These are phyloP conservation scores for Ashinkailepas kermadecensis DNA, from an alignment of 2,888 invertebrate genomes.

Conservation along the genomic window DNA sequence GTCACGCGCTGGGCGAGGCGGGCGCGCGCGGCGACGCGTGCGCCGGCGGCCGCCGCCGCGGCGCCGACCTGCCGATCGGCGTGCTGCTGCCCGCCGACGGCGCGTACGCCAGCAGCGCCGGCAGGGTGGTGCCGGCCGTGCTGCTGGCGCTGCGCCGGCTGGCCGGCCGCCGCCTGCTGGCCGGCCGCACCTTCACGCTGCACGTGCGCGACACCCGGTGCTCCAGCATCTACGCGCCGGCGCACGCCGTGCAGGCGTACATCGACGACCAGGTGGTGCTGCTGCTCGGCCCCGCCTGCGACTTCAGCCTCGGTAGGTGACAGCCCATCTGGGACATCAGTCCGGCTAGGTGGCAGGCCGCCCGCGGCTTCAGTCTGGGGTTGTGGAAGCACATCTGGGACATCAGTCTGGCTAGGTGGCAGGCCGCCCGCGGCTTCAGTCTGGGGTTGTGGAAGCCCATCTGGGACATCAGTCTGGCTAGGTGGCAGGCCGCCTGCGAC, in stretches of 20 bases:
- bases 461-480: too few relatives aligned
- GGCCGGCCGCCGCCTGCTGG: conserved; percentile 49
- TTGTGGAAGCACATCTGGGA: too few relatives aligned
- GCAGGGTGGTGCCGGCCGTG: conserved; percentile 55
- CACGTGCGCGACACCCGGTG: conserved; percentile 36
- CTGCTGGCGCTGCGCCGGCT: conserved; percentile 49
- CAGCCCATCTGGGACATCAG: conserved; percentile 56
- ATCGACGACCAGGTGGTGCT: conserved; percentile 61
- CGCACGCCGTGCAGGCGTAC: conserved; percentile 47
- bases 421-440: too few relatives aligned
- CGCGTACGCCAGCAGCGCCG: conserved; percentile 34
- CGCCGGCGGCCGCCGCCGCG: not conserved
- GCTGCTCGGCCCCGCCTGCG: conserved; percentile 72
- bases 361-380: conserved; percentile 52
- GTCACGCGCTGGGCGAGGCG: not conserved
- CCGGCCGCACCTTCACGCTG: conserved; percentile 44
- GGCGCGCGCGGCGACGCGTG: conserved; percentile 22
- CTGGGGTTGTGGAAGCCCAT: too few relatives aligned
- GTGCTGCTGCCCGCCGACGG: conserved; percentile 36
- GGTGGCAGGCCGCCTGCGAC: too few relatives aligned
- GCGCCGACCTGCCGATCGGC: conserved; percentile 32
- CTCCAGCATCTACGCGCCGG: conserved; percentile 36
- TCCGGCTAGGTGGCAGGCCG: conserved; percentile 40
- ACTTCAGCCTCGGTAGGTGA: conserved; percentile 56
- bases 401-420: too few relatives aligned